Evolutionary conservation across 2,113 vertebrate species (phyloP), one percentile per base, ranked within the genome.

Genomic region (Bolborhynchus lineola): DNA sequence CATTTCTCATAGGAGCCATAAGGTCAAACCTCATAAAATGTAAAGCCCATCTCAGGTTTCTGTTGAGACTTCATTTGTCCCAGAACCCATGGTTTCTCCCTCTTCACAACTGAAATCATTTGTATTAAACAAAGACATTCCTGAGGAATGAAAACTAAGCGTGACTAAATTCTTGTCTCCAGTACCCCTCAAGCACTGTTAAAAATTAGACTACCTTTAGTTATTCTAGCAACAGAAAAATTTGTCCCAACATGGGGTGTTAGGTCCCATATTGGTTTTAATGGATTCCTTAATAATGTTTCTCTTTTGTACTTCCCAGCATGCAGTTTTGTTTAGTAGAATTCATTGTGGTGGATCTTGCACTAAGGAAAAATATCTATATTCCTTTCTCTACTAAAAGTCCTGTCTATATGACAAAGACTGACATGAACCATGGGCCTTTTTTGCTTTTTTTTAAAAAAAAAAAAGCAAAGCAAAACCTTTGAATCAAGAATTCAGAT

Each of bases 101-200:
- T 92, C 90, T 88, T 86, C 83, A 76, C 90, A 96, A 82, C 75
- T 70, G 55, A 89, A 94, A 93, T 93, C 84, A 92, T 65, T 84
- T 77, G 37, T 80, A 90, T 94, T 96, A 96, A 98, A 97, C 95
- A 97, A 96, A 94, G 97, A 97, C 95, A 97, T 97, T 97, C 96
- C 96, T 94, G 94, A 96, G 93, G 94, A 94, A 93, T 82, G 37
- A 84, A 97, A 97, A 79, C 70, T 76, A 95, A 97, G 95, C 91
- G 94, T 98, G 97, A 98, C 98, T 97, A 98, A 98, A 96, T 80
- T 93, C 94, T 97, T 97, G 96, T 97, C 97, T 96, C 90, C 63
- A 94, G 95, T 78, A 92, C 83, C 74, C 85, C 95, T 95, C 83
- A 97, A 97, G 68, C 57, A 69, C 88, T 85, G 95, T 97, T 98